Base-by-base conservation (phyloP, 2,113 vertebrate genomes). In the Erinaceus europaeus region DNA sequence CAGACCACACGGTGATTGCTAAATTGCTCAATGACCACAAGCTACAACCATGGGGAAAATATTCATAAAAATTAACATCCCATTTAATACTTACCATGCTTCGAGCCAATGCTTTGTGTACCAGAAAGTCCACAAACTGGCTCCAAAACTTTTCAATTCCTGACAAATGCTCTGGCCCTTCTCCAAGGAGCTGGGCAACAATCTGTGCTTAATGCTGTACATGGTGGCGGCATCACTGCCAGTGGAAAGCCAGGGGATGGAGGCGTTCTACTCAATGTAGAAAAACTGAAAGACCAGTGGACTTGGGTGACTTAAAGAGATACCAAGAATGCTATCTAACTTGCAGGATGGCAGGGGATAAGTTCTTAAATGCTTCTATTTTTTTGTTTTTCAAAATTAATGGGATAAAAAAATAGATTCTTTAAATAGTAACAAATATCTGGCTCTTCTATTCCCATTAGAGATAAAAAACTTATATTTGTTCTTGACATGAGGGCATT, bases 141-240 rank as follows among this genome's bases (percentile, higher is more conserved):
- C 90, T 96, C 55, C 68, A 84, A 90, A 96, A 95, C 95, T 95
- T 94, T 96, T 92, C 96, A 95, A 59, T 94, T 94, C 94, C 91
- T 94, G 90, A 94, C 92, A 93, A 94, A 96, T 85, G 93, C 84
- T 55, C 89, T 95, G 53, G 94, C 95, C 94, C 68, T 79, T 86
- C 93, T 87, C 94, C 90, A 87, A 94, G 89, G 82, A 92, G 93
- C 86, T 52, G 88, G 94, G 92, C 91, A 95, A 89, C 90, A 95
- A 96, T 91, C 94, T 90, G 90, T 86, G 92, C 82, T 88, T 61
- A 25, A 42, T 81, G 89, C 72, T 79, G 90, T 92, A 86, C 44
- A 89, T 92, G 93, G 88, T 64, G 40, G 79, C 21, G 12, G 85
- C 72, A 20, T 50, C 4, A 12, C 21, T 40, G 67, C 64, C 55